Evolutionary conservation across 2,797 vertebrate species (phyloP).

Genomic region (Gymnocypris eckloni): DNA sequence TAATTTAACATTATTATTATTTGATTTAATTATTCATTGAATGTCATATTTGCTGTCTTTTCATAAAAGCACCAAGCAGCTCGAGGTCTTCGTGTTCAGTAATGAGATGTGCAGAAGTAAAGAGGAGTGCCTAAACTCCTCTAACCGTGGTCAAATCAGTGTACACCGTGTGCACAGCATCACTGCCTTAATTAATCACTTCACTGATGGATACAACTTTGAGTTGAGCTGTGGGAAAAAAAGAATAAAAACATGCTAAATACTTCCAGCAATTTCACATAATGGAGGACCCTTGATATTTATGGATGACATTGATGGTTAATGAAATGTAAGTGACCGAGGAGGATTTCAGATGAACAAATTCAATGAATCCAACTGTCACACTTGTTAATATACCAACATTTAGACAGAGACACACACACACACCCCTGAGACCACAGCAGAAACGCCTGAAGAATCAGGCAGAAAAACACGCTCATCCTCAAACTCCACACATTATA

Average conservation of each 20-base stretch:
- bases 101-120: slow-evolving; percentile 3
- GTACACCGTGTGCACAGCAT: background rate
- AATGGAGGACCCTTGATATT: background rate
- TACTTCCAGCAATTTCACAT: slow-evolving; percentile 7
- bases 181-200: background rate
- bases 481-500: background rate
- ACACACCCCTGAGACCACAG: slow-evolving; percentile 8
- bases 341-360: slow-evolving; percentile 22
- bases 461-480: background rate
- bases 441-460: background rate
- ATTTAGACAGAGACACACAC: slow-evolving; percentile 5
- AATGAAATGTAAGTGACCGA: slow-evolving; percentile 41
- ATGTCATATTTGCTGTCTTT: background rate
- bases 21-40: background rate
- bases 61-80: background rate
- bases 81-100: background rate
- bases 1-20: background rate
- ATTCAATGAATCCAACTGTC: background rate
- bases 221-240: background rate
- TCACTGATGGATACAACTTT: background rate
- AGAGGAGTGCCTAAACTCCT: background rate
- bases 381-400: slow-evolving; percentile 21
- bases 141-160: background rate
- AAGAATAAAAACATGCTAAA: background rate
- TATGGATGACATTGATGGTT: slow-evolving; percentile 14